phyloP scores from a whole-genome alignment of 2,888 invertebrate species.

The Melanargia galathea region DNA sequence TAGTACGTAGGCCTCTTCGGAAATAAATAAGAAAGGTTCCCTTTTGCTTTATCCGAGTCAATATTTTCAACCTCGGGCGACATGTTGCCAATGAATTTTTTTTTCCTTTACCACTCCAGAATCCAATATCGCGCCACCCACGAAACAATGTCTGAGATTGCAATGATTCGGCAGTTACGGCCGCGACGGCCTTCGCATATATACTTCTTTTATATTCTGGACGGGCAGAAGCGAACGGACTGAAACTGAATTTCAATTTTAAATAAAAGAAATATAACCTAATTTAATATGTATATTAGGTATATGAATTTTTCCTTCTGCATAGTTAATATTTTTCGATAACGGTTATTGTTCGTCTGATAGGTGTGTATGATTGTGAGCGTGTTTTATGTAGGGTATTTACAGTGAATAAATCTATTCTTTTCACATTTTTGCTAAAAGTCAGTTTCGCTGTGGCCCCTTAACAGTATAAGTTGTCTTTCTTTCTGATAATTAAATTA shows the following conservation, averaged over 20 bases:
- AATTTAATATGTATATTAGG: too few relatives aligned
- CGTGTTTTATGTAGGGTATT: too few relatives aligned
- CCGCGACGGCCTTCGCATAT: constrained; percentile 56
- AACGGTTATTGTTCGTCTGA: too few relatives aligned
- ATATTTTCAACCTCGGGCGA: constrained; percentile 19
- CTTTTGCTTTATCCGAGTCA: constrained; percentile 1
- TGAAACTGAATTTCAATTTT: constrained; percentile 45
- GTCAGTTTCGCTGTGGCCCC: too few relatives aligned
- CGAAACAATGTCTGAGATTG: constrained; percentile 47
- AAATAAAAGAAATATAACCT: constrained; percentile 38
- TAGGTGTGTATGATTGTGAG: too few relatives aligned
- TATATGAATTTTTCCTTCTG: background rate
- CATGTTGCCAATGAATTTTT: constrained; percentile 26
- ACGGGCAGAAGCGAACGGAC: constrained; percentile 40
- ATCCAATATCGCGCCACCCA: constrained; percentile 48
- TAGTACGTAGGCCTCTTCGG: too few relatives aligned
- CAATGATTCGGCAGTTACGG: constrained; percentile 65
- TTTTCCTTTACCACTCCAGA: constrained; percentile 23
- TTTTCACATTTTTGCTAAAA: too few relatives aligned
- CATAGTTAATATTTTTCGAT: background rate
- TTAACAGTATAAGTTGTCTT: too few relatives aligned
- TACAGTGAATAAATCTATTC: too few relatives aligned
- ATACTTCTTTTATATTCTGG: constrained; percentile 53
- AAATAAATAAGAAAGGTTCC: background rate
- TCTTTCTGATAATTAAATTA: too few relatives aligned